Evolutionary conservation across 2,888 invertebrate species (phyloP), one percentile per base, ranked within the genome.

Genomic region (Blastobasis lacticolella): DNA sequence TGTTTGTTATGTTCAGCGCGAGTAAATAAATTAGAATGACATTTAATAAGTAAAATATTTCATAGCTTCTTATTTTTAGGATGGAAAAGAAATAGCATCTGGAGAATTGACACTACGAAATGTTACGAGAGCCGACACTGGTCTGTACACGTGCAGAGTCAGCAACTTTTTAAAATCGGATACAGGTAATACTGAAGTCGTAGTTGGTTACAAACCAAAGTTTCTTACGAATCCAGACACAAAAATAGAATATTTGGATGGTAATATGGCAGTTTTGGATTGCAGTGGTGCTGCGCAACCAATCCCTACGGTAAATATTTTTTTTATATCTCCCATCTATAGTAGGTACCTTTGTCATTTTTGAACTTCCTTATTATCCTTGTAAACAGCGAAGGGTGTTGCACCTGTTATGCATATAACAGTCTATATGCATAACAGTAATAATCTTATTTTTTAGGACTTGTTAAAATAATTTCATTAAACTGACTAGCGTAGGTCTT

Each of bases 71-170:
- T 45, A 45, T 45, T 67, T 67, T 38, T 53, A 81, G 81, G 54
- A 69, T 48, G 54, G 61, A 3, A 49, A 37, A 52, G 4, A 62
- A 3, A 50, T 75, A 40, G 41, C 54, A 0, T 46, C 7, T 0
- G 63, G 61, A 1, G 61, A 71, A 45, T 47, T 76, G 1, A 54
- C 38, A 3, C 51, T 81, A 4, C 41, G n/a, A 0, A 60, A 64
- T 7, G 64, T 64, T 0, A 59, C 53, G 42, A 1, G 38, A 5
- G 46, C 51, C 1, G 74, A 81, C 37, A 54, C 67, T 0, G 82
- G 79, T 0, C 38, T 67, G 0, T 82, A 82, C 51, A 72, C 67
- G 0, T 82, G 82, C 49, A 67, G 76, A 9, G 69, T 79, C 0
- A 74, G 71, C 51, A 61, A 61, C 46, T 63, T 65, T 2, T 10